Evolutionary conservation across 2,113 vertebrate species (phyloP), one percentile per base, ranked within the genome.

Genomic region (Sphaerodactylus townsendi): DNA sequence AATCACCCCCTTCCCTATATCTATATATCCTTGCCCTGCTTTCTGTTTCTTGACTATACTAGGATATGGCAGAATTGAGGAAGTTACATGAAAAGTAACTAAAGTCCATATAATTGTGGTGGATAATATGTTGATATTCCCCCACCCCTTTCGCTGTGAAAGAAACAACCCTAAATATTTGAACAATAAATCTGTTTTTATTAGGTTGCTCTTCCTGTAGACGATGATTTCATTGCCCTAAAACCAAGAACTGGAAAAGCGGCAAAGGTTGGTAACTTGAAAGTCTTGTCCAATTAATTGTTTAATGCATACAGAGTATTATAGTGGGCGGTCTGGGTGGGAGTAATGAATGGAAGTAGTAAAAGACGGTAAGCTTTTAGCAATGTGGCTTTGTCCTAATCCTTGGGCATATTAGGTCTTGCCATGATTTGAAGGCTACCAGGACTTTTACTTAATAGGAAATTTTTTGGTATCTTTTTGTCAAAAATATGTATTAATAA

Each of bases 201-300:
- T 77, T 79, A 99, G 99, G 98, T 99, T 81, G 98, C 98, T 0
- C 96, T 99, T 88, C 99, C 98, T 87, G 93, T 95, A 70, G 93
- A 94, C 93, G 98, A 98, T 75, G 97, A 98, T 30, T 99, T 98
- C 85, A 92, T 95, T 39, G 97, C 96, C 14, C 93, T 99, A 74
- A 98, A 97, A 91, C 95, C 97, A 75, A 96, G 98, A 90, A 97
- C 97, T 89, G 99, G 98, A 85, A 99, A 99, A 97, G 97, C 98
- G 85, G 97, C 99, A 72, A 99, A 99, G 97, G 98, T 99, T 93
- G 46, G 72, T 85, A 39, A 1, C 0, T 1, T 85, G 50, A 69
- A 37, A 0, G 48, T 73, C 66, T 53, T 10, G 30, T 82, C 21
- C 0, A 19, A 65, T 70, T 44, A 68, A 71, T 78, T 62, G 8